These are phyloP conservation scores for Athalia cordata DNA, from an alignment of 2,888 invertebrate genomes.

Conservation along the genomic window DNA sequence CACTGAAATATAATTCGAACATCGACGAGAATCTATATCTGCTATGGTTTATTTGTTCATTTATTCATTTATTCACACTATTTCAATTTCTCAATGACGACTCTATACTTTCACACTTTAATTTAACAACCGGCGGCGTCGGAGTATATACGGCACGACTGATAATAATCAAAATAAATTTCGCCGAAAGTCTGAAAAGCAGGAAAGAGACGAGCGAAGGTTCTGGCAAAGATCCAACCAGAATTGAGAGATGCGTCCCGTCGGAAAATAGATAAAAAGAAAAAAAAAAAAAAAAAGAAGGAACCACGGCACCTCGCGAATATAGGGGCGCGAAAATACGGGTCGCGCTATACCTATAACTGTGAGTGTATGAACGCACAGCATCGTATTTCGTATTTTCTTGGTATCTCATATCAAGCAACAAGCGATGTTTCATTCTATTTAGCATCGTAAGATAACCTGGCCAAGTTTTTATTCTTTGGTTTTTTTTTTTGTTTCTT, in stretches of 20 bases:
- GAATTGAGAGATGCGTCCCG: slow-evolving; percentile 38
- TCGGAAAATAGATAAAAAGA: slow-evolving; percentile 12
- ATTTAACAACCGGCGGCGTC: neutral
- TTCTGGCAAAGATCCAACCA: slow-evolving; percentile 38
- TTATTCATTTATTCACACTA: too few relatives aligned
- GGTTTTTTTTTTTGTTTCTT: too few relatives aligned
- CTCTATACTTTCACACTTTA: neutral
- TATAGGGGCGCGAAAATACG: too few relatives aligned
- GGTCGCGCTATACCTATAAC: too few relatives aligned
- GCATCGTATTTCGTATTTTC: neutral
- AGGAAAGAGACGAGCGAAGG: slow-evolving; percentile 5
- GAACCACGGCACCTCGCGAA: neutral
- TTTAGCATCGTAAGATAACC: too few relatives aligned
- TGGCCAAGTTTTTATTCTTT: too few relatives aligned
- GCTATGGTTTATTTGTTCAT: too few relatives aligned
- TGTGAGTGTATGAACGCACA: neutral
- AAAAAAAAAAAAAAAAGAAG: neutral
- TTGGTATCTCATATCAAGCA: neutral
- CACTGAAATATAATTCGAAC: neutral
- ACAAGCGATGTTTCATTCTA: neutral
- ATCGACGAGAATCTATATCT: neutral
- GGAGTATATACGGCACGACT: neutral
- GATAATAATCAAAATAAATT: slow-evolving; percentile 9
- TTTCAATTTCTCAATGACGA: too few relatives aligned
- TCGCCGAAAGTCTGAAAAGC: slow-evolving; percentile 14